A percentile compares a stretch with the other conserved stretches of the same genome.
Evolutionary conservation across 2,797 vertebrate genomes (phyloP).

Genomic region (Acanthopagrus latus): DNA sequence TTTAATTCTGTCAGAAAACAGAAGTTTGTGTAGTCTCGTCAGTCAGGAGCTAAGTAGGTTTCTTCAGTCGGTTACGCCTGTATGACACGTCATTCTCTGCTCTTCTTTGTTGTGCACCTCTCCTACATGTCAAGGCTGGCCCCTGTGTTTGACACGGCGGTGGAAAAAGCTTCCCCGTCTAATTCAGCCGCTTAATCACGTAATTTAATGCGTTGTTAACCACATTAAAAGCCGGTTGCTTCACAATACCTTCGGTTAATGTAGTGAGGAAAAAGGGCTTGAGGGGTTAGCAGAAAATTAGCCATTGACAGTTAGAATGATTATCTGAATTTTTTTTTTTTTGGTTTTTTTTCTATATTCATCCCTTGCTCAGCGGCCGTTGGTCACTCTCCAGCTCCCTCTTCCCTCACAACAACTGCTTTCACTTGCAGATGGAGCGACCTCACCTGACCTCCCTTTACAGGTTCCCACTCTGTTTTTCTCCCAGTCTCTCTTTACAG

Average conservation of each 20-base stretch:
- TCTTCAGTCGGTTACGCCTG: neutral
- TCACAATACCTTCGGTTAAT: constrained; percentile 71
- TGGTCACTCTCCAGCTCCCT: constrained; percentile 24
- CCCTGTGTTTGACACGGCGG: constrained; percentile 39
- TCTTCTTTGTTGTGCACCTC: constrained; percentile 21
- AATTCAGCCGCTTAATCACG: constrained; percentile 67
- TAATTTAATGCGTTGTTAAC: constrained; percentile 77
- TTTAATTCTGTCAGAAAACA: neutral
- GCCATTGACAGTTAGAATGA: constrained; percentile 71
- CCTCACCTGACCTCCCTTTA: constrained; percentile 60
- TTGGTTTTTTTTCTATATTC: constrained; percentile 23
- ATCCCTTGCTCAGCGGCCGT: constrained; percentile 20
- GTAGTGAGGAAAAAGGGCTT: constrained; percentile 65
- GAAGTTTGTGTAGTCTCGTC: neutral
- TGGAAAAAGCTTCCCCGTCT: constrained; percentile 50
- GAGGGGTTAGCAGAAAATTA: constrained; percentile 70
- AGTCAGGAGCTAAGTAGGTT: neutral
- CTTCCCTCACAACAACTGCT: constrained; percentile 41
- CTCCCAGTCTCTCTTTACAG: constrained; percentile 49
- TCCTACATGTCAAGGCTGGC: constrained; percentile 31
- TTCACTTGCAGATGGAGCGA: constrained; percentile 53
- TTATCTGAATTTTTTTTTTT: constrained; percentile 50
- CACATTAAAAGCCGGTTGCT: constrained; percentile 71
- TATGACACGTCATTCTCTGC: constrained; percentile 7
- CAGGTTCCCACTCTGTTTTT: constrained; percentile 61